Conservation (phyloP, 1,140 invertebrate genomes). For the Trachymyrmex septentrionalis region DNA sequence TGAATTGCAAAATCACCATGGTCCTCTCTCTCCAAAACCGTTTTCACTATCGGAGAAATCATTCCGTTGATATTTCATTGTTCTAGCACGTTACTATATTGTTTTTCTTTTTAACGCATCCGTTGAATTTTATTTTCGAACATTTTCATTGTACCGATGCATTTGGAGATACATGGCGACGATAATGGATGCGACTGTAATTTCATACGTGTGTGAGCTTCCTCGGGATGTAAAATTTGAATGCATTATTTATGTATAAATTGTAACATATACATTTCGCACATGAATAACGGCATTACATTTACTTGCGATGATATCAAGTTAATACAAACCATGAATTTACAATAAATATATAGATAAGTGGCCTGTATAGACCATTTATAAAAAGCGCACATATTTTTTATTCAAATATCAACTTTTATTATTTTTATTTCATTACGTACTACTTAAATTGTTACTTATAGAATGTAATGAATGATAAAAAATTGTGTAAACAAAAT, state of each 20-base stretch:
- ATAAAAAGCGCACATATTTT: not conserved
- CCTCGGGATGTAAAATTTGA: slow-evolving; percentile 43
- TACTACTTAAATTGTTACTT: not conserved
- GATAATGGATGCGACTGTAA: slow-evolving; percentile 38
- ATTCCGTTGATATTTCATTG: slow-evolving; percentile 38
- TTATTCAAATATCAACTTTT: not conserved
- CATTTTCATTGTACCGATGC: not conserved
- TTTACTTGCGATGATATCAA: slow-evolving; percentile 10
- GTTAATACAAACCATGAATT: not conserved
- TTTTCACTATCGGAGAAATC: not conserved
- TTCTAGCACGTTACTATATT: not conserved
- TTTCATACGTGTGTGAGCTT: slow-evolving; percentile 9
- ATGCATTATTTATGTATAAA: slow-evolving; percentile 54
- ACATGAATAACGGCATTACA: slow-evolving; percentile 9
- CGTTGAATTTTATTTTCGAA: slow-evolving; percentile 6
- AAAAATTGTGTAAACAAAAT: not conserved
- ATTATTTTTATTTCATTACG: not conserved
- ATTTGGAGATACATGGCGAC: slow-evolving; percentile 1
- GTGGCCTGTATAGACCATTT: not conserved
- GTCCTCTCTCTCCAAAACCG: not conserved
- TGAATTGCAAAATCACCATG: slow-evolving; percentile 27
- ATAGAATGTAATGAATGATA: not conserved
- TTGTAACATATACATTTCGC: not conserved
- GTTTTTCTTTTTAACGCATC: not conserved
- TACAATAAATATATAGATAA: not conserved